Base-by-base conservation (phyloP, 2,113 vertebrate species). In the Syngnathus typhle region DNA sequence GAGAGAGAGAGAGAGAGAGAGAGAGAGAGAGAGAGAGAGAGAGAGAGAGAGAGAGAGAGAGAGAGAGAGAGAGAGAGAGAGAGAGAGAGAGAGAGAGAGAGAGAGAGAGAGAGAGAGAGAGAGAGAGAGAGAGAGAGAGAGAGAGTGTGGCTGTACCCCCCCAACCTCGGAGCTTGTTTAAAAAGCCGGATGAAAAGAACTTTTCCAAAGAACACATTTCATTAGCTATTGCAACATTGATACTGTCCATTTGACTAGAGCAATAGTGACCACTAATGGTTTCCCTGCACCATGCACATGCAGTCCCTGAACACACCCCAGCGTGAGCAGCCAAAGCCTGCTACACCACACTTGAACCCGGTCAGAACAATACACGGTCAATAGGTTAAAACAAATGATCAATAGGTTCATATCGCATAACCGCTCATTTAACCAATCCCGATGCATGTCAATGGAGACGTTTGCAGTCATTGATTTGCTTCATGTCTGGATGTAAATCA, bases 251-350 rank as follows among this genome's bases (percentile, higher is more conserved):
- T 64, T 65, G 52, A 72, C 58, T 60, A 67, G n/a, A 77, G 73
- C 72, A 76, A 81, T 47, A 61, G 51, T 82, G 73, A 79, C 74
- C 80, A 81, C 72, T 74, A 62, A 44, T 62, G 60, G 60, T 62
- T 44, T 27, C 41, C 41, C 6, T 27, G 60, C 60, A 62, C 13
- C 12, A 44, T 62, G 60, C 58, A 39, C 58, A 19, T 38, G 58
- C 39, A 44, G 60, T 67, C 72, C 65, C 46, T 77, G 79, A 84
- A 81, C 79, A 79, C 76, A 67, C 81, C 79, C 72, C 64, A 67
- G 19, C 9, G 8, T 52, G 49, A 21, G 49, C n/a, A 52, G 49
- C 49, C 49, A 52, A 21, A 52, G 47, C 52, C 18, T 16, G 6
- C 13, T 56, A 43, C 27, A 32, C 39, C 39, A 62, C 39, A 69